Base-by-base conservation (phyloP, 2,113 vertebrate genomes). In the Oryzias celebensis region DNA sequence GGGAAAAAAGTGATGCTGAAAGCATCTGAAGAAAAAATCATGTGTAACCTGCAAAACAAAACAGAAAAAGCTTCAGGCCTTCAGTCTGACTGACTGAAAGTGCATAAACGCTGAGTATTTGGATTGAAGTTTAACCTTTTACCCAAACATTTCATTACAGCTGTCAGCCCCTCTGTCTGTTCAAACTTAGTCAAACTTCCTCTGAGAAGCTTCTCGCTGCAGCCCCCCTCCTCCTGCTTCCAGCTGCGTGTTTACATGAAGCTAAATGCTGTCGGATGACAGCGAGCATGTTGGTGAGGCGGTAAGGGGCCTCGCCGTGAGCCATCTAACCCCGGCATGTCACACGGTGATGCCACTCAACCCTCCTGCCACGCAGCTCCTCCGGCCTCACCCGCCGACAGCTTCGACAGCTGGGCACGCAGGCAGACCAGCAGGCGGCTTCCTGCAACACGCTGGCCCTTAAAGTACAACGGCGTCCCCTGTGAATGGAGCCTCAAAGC, bases 391-490 rank as follows among this genome's bases (percentile, higher is more conserved):
- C 26, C 60, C 58, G 5, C 55, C 52, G 45, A 1, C 57, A n/a
- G 36, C 48, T n/a, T 0, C 56, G 65, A 20, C 80, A 79, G 72
- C 76, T 82, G 80, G 67, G 58, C 52, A 52, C 47, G 62, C 42
- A 53, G 47, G 62, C 36, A 12, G 41, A 52, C 53, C 71, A 69
- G 66, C 77, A 55, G 67, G 45, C 31, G 6, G 64, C 62, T 46
- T 54, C 49, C 50, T 1, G 58, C 55, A 44, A 68, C 24, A 54
- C 5, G 23, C 53, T 18, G 50, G 57, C 73, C 58, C 51, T 65
- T 65, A 76, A 79, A 73, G 56, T 61, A 58, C 49, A 18, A 61
- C 57, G 6, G 7, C 1, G 46, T 62, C 73, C 69, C 78, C 23
- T 0, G 58, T 7, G 69, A 70, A 10, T 18, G 1, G 22, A 20